phyloP scores from a whole-genome alignment of 2,888 invertebrate species.

The Himalopsyche kuldschensis region DNA sequence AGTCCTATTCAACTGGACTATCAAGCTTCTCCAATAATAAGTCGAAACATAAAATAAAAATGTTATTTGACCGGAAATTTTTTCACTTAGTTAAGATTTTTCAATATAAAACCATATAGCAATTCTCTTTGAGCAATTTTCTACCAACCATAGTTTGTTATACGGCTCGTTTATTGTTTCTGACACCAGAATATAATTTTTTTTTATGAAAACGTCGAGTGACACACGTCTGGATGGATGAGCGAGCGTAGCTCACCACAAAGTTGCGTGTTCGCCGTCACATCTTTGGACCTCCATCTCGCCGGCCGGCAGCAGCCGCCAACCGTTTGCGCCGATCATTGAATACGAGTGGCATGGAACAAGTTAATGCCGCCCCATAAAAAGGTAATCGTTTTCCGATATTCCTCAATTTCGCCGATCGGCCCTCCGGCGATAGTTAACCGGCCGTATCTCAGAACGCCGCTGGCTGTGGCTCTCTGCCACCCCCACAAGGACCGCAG shows the following conservation, averaged over 20 bases:
- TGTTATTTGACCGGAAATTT: too few species aligned
- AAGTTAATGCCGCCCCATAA: constrained; percentile 35
- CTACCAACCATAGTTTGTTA: too few species aligned
- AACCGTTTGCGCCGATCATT: constrained; percentile 12
- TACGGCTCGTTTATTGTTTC: too few species aligned
- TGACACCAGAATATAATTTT: too few species aligned
- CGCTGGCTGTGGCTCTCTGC: not conserved
- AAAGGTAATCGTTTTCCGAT: constrained; percentile 40
- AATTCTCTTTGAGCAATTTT: too few species aligned
- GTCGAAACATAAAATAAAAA: too few species aligned
- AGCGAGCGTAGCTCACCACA: not conserved
- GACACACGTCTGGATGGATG: not conserved
- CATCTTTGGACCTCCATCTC: not conserved
- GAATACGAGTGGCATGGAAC: constrained; percentile 27
- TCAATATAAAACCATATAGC: too few species aligned
- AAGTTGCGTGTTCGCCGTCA: not conserved
- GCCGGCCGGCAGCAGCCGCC: not conserved
- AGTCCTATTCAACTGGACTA: too few species aligned
- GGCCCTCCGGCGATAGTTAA: constrained; percentile 28
- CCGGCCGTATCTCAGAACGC: not conserved
- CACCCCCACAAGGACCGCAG: not conserved
- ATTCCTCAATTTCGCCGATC: constrained; percentile 38
- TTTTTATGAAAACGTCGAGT: too few species aligned
- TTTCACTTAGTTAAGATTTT: too few species aligned
- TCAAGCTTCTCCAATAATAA: too few species aligned